phyloP scores from a whole-genome alignment of 2,888 invertebrate genomes.

The Calliopum simillimum region DNA sequence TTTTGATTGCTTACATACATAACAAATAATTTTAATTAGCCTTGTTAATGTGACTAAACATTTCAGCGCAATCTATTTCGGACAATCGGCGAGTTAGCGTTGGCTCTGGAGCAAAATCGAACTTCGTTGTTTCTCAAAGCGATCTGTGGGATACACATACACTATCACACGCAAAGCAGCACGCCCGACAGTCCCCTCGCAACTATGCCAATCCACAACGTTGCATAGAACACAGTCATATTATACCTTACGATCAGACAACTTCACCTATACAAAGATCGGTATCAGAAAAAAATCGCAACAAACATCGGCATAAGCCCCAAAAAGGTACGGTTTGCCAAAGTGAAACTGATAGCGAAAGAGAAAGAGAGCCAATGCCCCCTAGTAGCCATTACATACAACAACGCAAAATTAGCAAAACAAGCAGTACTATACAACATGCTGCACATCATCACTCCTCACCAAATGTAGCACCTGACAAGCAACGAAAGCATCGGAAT shows the following conservation, averaged over 20 bases:
- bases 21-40: neutral
- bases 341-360: conserved; percentile 70
- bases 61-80: conserved; percentile 56
- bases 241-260: conserved; percentile 62
- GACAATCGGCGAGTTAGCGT: conserved; percentile 65
- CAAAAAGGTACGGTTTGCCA: conserved; percentile 70
- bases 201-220: conserved; percentile 65
- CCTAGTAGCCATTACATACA: conserved; percentile 59
- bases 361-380: conserved; percentile 64
- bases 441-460: conserved; percentile 74
- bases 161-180: conserved; percentile 69
- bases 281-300: conserved; percentile 75
- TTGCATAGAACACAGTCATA: conserved; percentile 66
- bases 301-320: conserved; percentile 68
- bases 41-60: neutral
- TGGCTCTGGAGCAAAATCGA: conserved; percentile 67
- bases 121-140: conserved; percentile 75
- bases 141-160: conserved; percentile 77
- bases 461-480: conserved; percentile 72
- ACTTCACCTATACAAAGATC: conserved; percentile 73
- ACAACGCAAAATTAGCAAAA: conserved; percentile 59
- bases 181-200: conserved; percentile 66
- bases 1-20: neutral
- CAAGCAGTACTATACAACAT: conserved; percentile 59
- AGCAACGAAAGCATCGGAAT: conserved; percentile 57